Evolutionary conservation across 2,888 invertebrate genomes (phyloP).

Genomic region (Boloria euphrosyne): DNA sequence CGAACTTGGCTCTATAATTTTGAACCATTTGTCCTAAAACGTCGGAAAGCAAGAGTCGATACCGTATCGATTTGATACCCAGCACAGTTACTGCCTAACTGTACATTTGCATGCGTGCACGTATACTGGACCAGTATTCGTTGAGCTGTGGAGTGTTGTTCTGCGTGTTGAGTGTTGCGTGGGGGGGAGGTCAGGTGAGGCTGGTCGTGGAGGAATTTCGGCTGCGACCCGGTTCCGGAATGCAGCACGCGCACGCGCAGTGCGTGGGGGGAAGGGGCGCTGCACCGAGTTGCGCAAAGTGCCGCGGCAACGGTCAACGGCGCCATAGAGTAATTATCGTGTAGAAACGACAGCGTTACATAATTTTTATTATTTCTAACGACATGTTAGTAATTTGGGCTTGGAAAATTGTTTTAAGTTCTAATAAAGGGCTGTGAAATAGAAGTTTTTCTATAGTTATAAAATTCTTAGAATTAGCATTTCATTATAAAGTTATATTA

Average conservation of each 20-base stretch:
- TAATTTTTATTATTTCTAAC: neutral
- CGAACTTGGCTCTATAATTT: slow-evolving; percentile 34
- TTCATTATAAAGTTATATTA: too few relatives aligned
- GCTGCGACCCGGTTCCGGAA: slow-evolving; percentile 79
- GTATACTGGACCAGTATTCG: slow-evolving; percentile 49
- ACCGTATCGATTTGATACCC: slow-evolving; percentile 72
- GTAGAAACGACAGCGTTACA: slow-evolving; percentile 19
- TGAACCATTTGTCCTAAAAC: slow-evolving; percentile 37
- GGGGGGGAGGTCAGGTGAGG: slow-evolving; percentile 55
- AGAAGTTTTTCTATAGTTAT: too few relatives aligned
- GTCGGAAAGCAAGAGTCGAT: slow-evolving; percentile 48
- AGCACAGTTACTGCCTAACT: slow-evolving; percentile 72
- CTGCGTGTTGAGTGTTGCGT: slow-evolving; percentile 38
- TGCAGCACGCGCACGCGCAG: slow-evolving; percentile 80
- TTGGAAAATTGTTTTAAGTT: neutral
- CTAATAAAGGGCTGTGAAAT: too few relatives aligned
- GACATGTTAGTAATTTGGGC: neutral
- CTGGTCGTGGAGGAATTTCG: slow-evolving; percentile 65
- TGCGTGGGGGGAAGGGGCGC: slow-evolving; percentile 50
- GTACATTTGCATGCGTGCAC: slow-evolving; percentile 82
- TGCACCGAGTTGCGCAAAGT: slow-evolving; percentile 81
- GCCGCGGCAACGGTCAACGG: slow-evolving; percentile 50
- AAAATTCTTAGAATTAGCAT: too few relatives aligned
- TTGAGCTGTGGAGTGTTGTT: slow-evolving; percentile 49
- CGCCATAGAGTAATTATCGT: slow-evolving; percentile 37